Evolutionary conservation across 2,113 vertebrate species (phyloP).

Genomic region (Pelusios castaneus): DNA sequence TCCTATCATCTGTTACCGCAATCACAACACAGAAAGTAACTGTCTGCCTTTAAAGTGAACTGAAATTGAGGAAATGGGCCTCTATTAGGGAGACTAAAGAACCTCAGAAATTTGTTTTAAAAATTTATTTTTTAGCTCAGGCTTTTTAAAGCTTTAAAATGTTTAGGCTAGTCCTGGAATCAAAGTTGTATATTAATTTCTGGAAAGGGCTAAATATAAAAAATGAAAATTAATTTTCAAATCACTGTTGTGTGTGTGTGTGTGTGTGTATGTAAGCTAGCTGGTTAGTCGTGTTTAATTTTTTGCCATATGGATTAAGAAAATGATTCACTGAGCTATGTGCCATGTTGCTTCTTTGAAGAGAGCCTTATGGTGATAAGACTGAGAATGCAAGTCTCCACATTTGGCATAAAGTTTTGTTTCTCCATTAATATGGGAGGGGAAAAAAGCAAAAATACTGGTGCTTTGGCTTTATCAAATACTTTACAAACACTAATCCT

Average conservation of each 20-base stretch:
- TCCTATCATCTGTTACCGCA: background rate
- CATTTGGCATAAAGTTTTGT: rapidly evolving
- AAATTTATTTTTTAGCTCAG: background rate
- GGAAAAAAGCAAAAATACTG: background rate
- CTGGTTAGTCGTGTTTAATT: background rate
- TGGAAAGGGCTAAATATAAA: background rate
- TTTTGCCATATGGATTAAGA: background rate
- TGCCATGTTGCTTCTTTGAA: background rate
- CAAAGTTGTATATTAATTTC: background rate
- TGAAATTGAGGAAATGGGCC: background rate
- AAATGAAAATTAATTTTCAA: background rate
- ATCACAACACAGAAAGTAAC: background rate
- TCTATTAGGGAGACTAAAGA: background rate
- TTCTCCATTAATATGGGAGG: background rate
- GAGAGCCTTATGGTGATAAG: background rate
- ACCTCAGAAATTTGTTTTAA: background rate
- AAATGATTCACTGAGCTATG: background rate
- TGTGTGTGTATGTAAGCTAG: background rate
- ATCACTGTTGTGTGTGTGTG: rapidly evolving
- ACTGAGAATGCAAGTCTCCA: background rate
- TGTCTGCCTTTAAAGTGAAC: slow-evolving; percentile 12
- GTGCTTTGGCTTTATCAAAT: too few relatives aligned
- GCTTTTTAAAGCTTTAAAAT: background rate
- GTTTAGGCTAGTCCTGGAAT: background rate
- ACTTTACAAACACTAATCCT: background rate